phyloP scores from a whole-genome alignment of 2,113 vertebrate genomes.

The Pseudonaja textilis region DNA sequence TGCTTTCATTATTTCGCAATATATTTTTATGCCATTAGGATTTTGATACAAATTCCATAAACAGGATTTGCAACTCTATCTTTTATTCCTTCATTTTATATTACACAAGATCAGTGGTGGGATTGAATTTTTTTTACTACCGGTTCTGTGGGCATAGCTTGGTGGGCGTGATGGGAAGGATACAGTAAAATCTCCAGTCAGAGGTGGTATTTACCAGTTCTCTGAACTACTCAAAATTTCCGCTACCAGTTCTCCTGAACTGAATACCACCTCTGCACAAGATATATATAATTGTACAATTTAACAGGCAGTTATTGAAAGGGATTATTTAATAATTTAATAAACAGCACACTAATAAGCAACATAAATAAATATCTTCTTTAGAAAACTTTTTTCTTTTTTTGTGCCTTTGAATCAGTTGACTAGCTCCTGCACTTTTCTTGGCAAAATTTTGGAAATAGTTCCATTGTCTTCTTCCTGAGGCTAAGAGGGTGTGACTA shows the following conservation, averaged over 20 bases:
- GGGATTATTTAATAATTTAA: background rate
- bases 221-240: no score
- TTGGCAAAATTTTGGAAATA: background rate
- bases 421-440: background rate
- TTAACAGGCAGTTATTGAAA: background rate
- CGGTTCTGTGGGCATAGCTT: no score
- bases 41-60: background rate
- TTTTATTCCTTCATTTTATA: background rate
- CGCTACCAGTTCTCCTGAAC: no score
- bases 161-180: no score
- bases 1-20: background rate
- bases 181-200: no score
- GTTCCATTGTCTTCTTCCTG: background rate
- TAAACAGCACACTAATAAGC: background rate
- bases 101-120: background rate
- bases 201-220: no score
- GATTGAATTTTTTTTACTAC: no score
- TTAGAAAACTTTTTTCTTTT: background rate
- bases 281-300: background rate
- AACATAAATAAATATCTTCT: background rate
- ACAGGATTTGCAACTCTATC: background rate
- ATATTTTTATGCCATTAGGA: background rate
- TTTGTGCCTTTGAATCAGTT: background rate
- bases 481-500: background rate
- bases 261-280: no score